Evolutionary conservation across 2,797 vertebrate genomes (phyloP).

Genomic region (Mormyrops boulengeri): DNA sequence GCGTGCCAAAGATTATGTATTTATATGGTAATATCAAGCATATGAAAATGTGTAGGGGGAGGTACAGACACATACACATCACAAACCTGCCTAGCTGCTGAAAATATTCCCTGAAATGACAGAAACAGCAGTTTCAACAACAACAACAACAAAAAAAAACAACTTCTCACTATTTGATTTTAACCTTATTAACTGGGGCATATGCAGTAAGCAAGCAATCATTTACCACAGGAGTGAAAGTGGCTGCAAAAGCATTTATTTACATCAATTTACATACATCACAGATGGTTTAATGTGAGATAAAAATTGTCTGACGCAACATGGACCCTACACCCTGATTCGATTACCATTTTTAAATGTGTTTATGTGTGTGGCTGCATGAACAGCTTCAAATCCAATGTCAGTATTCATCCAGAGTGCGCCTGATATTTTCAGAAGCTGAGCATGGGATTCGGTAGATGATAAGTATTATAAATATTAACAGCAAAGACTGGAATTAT

Average conservation of each 20-base stretch:
- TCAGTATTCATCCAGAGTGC: background rate
- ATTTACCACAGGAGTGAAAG: background rate
- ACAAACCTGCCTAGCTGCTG: background rate
- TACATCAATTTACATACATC: background rate
- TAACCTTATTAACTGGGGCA: background rate
- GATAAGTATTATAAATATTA: background rate
- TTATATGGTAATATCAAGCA: background rate
- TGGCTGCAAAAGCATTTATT: background rate
- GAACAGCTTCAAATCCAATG: background rate
- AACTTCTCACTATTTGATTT: background rate
- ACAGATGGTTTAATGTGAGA: background rate
- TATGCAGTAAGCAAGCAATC: constrained; percentile 1
- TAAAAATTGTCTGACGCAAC: background rate
- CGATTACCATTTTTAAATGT: background rate
- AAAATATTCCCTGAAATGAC: background rate
- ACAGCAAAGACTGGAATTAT: background rate
- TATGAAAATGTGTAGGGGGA: background rate
- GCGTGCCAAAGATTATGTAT: background rate
- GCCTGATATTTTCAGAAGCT: background rate
- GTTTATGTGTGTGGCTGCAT: background rate
- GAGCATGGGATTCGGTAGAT: background rate
- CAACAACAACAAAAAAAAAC: background rate
- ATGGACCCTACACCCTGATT: background rate
- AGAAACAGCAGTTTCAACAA: background rate
- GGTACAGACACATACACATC: background rate